Conservation (phyloP, 2,797 vertebrate species). For the Muscicapa striata region DNA sequence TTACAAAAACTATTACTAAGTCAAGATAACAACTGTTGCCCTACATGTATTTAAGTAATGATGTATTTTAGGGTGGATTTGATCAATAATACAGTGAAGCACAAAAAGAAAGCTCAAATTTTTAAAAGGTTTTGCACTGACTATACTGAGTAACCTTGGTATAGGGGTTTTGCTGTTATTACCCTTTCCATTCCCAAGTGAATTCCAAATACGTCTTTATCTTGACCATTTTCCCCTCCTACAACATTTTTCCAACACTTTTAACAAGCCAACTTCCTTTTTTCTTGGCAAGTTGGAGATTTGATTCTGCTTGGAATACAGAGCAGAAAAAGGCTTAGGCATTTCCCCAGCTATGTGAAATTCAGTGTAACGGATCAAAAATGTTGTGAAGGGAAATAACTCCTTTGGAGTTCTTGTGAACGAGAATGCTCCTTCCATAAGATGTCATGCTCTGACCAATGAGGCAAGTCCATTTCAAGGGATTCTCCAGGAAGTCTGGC, state of each 20-base stretch:
- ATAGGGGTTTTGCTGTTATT: neutral
- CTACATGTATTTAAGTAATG: neutral
- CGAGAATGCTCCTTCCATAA: neutral
- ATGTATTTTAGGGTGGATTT: neutral
- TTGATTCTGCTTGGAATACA: neutral
- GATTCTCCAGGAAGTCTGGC: neutral
- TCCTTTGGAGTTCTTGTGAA: neutral
- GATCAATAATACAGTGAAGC: neutral
- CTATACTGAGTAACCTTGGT: neutral
- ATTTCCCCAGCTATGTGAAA: neutral
- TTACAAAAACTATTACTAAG: conserved; percentile 1
- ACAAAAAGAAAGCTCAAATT: neutral
- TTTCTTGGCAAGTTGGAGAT: conserved; percentile 2
- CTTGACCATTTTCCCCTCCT: conserved; percentile 3
- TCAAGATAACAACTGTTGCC: neutral
- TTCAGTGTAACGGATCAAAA: neutral
- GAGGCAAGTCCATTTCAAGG: neutral
- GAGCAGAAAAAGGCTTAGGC: neutral
- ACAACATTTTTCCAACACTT: conserved; percentile 32
- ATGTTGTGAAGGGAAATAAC: neutral
- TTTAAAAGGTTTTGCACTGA: neutral
- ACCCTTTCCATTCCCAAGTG: neutral
- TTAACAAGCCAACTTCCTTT: conserved; percentile 20
- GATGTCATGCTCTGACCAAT: neutral
- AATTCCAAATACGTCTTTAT: conserved; percentile 63